Conservation (phyloP, 1,140 invertebrate genomes). For the Drosophila kohkoa region DNA sequence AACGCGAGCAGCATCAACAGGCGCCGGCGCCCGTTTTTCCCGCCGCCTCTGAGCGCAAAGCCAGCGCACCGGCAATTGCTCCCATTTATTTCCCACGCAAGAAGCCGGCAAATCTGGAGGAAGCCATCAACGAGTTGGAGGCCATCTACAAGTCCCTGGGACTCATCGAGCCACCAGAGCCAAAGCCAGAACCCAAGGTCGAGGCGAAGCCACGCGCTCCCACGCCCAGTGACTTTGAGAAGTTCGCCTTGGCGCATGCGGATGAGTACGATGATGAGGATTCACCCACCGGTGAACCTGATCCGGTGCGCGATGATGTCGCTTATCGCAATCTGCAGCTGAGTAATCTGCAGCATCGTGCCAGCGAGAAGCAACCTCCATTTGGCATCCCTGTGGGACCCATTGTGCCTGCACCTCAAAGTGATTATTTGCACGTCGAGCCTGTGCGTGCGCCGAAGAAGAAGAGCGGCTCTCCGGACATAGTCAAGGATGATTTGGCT, state of each 20-base stretch:
- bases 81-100: slow-evolving; percentile 79
- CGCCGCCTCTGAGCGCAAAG: slow-evolving; percentile 53
- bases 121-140: slow-evolving; percentile 94
- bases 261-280: slow-evolving; percentile 85
- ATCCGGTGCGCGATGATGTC: slow-evolving; percentile 93
- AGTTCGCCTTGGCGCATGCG: slow-evolving; percentile 75
- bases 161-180: slow-evolving; percentile 91
- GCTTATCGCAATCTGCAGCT: slow-evolving; percentile 92
- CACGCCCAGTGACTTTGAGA: slow-evolving; percentile 80
- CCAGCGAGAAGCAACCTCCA: slow-evolving; percentile 92
- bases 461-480: slow-evolving; percentile 88
- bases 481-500: slow-evolving; percentile 94
- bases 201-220: slow-evolving; percentile 88
- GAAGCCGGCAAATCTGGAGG: slow-evolving; percentile 92
- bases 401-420: slow-evolving; percentile 89
- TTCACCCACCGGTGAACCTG: slow-evolving; percentile 88
- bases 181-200: slow-evolving; percentile 85
- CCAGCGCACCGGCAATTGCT: slow-evolving; percentile 52
- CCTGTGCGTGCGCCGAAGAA: slow-evolving; percentile 84
- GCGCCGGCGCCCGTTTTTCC: slow-evolving; percentile 49
- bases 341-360: slow-evolving; percentile 90
- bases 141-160: slow-evolving; percentile 94
- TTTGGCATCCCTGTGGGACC: slow-evolving; percentile 95
- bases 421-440: slow-evolving; percentile 92
- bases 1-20: slow-evolving; percentile 74